Base-by-base conservation (phyloP, 2,113 vertebrate species). In the Vicugna pacos region DNA sequence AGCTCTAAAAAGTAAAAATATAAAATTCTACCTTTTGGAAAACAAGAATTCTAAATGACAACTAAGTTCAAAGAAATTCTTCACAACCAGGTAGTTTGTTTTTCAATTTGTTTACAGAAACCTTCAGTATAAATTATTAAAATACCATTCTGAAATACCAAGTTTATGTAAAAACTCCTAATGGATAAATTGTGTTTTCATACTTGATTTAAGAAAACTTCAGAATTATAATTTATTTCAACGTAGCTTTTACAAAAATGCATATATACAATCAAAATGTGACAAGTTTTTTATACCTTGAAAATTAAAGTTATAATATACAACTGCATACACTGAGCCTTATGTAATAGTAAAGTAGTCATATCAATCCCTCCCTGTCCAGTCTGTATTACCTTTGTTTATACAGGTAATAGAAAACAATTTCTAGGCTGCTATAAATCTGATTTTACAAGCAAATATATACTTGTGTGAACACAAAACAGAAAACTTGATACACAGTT, bases 281-380 rank as follows among this genome's bases (percentile, higher is more conserved):
- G 30, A 96, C 60, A 97, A 95, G 7, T 90, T 77, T 50, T 97
- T 97, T 72, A 96, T 35, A 97, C 46, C 79, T 81, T 89, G 93
- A 92, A 98, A 93, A 87, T 0, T n/a, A 80, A 64, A 95, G 97
- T 95, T 97, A 60, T 58, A 97, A 96, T 75, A 93, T 65, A 94
- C n/a, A 98, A 97, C 0, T 91, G 92, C 38, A n/a, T 92, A 75
- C 84, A 84, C 88, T 91, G 60, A 96, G 38, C 13, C 12, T 0
- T 92, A 94, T 20, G 42, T 62, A 91, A 94, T 3, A n/a, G 11
- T 54, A 83, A 10, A 5, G 3, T 48, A 91, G 93, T 77, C 69
- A 38, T 83, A 93, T 93, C 97, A 90, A 86, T 67, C 67, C 17
- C 16, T 94, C 28, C 65, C 32, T 10, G 0, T 84, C 81, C 81